phyloP scores from a whole-genome alignment of 2,113 vertebrate genomes.

The Hoplias malabaricus region DNA sequence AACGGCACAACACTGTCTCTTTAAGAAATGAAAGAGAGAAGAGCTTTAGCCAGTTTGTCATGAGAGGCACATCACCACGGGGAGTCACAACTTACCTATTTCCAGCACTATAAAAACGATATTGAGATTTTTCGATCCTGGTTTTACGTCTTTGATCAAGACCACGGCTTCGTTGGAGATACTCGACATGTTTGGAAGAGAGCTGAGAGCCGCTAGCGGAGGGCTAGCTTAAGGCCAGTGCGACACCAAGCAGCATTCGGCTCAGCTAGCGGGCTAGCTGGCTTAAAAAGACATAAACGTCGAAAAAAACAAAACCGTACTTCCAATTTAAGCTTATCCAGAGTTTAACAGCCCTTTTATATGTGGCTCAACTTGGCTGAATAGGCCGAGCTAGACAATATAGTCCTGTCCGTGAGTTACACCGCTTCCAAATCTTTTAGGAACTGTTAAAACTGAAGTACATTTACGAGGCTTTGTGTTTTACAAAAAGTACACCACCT shows the following conservation, averaged over 20 bases:
- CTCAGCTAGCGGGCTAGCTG: slow-evolving; percentile 2
- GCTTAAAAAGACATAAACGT: slow-evolving; percentile 11
- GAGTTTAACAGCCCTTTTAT: neutral
- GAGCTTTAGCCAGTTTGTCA: slow-evolving; percentile 23
- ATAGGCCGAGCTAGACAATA: neutral
- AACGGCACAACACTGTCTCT: slow-evolving; percentile 44
- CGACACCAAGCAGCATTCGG: slow-evolving; percentile 38
- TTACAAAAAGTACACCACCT: neutral
- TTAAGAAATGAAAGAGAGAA: slow-evolving; percentile 51
- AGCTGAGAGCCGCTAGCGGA: slow-evolving; percentile 14
- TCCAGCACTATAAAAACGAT: slow-evolving; percentile 99
- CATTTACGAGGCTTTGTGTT: slow-evolving; percentile 1
- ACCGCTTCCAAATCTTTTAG: neutral
- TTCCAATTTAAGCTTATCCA: neutral
- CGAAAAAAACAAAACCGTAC: neutral
- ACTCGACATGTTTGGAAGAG: slow-evolving; percentile 70
- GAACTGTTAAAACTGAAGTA: neutral
- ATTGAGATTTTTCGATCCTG: slow-evolving; percentile 96
- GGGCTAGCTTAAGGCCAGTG: slow-evolving; percentile 8
- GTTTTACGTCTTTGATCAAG: slow-evolving; percentile 95
- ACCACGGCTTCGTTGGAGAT: slow-evolving; percentile 79
- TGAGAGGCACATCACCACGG: slow-evolving; percentile 13
- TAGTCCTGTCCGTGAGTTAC: neutral
- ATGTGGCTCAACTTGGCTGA: neutral
- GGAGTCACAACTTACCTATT: slow-evolving; percentile 87